These are phyloP conservation scores for Etheostoma nigrum DNA, from an alignment of 2,797 vertebrate species.

Conservation along the genomic window DNA sequence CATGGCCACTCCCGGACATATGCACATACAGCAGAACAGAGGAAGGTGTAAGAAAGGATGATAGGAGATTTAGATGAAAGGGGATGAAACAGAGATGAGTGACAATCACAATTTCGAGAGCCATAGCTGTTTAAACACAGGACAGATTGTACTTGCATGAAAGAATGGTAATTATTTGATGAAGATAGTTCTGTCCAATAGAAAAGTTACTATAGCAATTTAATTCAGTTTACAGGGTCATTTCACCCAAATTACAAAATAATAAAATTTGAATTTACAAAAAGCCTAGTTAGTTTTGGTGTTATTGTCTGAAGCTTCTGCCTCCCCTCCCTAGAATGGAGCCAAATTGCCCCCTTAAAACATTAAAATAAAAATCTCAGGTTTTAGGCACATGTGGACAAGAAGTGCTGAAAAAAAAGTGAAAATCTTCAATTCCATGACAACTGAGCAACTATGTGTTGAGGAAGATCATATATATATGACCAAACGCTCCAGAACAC, in stretches of 20 bases:
- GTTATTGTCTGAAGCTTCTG: not conserved
- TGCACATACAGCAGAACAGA: conserved; percentile 13
- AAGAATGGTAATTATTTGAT: not conserved
- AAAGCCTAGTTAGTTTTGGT: not conserved
- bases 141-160: too few relatives aligned
- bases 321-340: not conserved
- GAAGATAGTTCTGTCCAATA: not conserved
- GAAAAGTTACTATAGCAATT: not conserved
- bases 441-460: not conserved
- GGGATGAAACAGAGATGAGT: not conserved
- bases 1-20: conserved; percentile 15
- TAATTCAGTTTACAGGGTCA: too few relatives aligned
- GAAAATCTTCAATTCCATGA: not conserved
- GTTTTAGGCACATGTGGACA: not conserved
- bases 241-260: too few relatives aligned
- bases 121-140: not conserved
- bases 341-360: not conserved
- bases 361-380: not conserved
- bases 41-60: not conserved
- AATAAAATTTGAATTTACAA: too few relatives aligned
- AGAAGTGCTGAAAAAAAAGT: not conserved
- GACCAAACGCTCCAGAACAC: not conserved
- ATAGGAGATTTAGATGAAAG: conserved; percentile 6
- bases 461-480: not conserved
- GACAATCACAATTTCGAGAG: not conserved